Evolutionary conservation across 2,888 invertebrate species (phyloP).

Genomic region (Cerceris rybyensis): DNA sequence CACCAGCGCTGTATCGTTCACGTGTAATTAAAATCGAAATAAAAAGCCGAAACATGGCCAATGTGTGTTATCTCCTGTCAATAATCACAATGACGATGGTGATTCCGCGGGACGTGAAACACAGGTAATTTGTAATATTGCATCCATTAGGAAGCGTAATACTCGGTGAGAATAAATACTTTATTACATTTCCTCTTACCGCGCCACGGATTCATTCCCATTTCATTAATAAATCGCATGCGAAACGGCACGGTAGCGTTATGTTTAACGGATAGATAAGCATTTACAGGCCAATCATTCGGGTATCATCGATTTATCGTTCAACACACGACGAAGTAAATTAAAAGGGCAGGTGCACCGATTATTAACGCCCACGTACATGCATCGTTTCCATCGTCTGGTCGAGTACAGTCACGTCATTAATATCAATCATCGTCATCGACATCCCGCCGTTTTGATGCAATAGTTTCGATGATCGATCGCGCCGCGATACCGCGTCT

Average conservation of each 20-base stretch:
- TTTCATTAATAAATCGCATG: slow-evolving; percentile 44
- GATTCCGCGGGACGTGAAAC: neutral
- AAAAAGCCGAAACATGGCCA: neutral
- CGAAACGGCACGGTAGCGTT: slow-evolving; percentile 44
- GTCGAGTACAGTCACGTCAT: slow-evolving; percentile 41
- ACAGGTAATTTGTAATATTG: slow-evolving; percentile 41
- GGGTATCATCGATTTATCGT: slow-evolving; percentile 68
- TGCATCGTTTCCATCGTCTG: slow-evolving; percentile 5
- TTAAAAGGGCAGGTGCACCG: slow-evolving; percentile 69
- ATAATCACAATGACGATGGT: neutral
- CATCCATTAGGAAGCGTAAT: slow-evolving; percentile 40
- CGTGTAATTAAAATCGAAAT: neutral
- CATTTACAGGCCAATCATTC: slow-evolving; percentile 71
- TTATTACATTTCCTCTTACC: neutral
- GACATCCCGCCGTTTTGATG: slow-evolving; percentile 47
- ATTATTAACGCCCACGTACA: slow-evolving; percentile 61
- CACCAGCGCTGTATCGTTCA: neutral
- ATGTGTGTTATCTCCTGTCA: neutral
- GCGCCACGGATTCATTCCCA: neutral
- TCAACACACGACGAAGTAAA: slow-evolving; percentile 66
- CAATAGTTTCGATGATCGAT: slow-evolving; percentile 46
- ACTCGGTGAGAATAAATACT: slow-evolving; percentile 39
- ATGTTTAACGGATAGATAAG: slow-evolving; percentile 70
- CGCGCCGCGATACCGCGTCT: slow-evolving; percentile 37
- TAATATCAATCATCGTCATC: slow-evolving; percentile 67